These are phyloP conservation scores for Drosophila nigricruria DNA, from an alignment of 2,888 invertebrate genomes.

Conservation along the genomic window DNA sequence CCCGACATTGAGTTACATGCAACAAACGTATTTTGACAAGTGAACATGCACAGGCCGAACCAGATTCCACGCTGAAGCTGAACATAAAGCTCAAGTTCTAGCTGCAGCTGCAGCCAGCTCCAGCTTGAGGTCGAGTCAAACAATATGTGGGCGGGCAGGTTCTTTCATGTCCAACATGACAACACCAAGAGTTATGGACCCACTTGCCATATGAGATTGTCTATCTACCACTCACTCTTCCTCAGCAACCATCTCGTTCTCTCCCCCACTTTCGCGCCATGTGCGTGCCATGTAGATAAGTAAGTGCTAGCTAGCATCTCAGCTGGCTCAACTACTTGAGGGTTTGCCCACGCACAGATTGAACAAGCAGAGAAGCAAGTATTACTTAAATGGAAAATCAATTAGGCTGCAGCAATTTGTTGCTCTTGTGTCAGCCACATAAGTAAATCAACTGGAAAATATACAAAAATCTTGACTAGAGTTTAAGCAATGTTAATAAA, in stretches of 20 bases:
- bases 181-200: conserved; percentile 73
- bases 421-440: too few species aligned
- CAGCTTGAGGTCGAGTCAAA: conserved; percentile 39
- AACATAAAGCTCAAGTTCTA: conserved; percentile 16
- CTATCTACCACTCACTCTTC: background rate
- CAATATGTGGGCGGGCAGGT: conserved; percentile 67
- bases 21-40: conserved; percentile 79
- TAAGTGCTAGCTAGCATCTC: conserved; percentile 17
- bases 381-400: conserved; percentile 8
- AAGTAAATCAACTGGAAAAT: background rate
- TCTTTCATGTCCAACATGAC: conserved; percentile 77
- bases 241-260: background rate
- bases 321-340: conserved; percentile 9
- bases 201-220: conserved; percentile 56
- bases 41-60: conserved; percentile 67
- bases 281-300: conserved; percentile 30
- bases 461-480: background rate
- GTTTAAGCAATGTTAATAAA: background rate
- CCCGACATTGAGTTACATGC: conserved; percentile 78
- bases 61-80: conserved; percentile 35
- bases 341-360: conserved; percentile 16
- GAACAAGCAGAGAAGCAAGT: conserved; percentile 11
- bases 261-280: background rate
- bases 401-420: conserved; percentile 6
- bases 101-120: conserved; percentile 6